phyloP scores from a whole-genome alignment of 2,888 invertebrate genomes.

The Drosophila subsilvestris region DNA sequence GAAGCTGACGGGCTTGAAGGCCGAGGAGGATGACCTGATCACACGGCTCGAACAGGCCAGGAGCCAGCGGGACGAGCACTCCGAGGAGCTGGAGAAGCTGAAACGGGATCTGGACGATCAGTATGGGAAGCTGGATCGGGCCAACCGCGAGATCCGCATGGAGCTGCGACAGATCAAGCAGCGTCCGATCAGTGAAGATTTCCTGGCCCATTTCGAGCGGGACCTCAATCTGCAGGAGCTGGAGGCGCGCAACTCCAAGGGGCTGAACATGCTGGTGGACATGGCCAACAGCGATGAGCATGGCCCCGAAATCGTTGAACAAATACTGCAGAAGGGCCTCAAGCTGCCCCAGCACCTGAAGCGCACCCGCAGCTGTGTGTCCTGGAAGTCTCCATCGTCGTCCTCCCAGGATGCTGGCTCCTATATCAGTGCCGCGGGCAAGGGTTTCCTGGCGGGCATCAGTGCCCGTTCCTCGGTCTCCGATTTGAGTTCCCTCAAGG shows the following conservation, averaged over 20 bases:
- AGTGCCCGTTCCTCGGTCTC: conserved; percentile 67
- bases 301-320: conserved; percentile 77
- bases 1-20: conserved; percentile 58
- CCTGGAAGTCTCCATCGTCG: conserved; percentile 79
- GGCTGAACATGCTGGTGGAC: conserved; percentile 86
- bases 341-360: conserved; percentile 81
- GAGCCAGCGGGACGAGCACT: conserved; percentile 71
- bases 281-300: conserved; percentile 82
- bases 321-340: conserved; percentile 80
- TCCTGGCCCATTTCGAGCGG: conserved; percentile 72
- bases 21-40: conserved; percentile 70
- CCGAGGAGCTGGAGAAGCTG: conserved; percentile 76
- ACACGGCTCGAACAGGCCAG: conserved; percentile 61
- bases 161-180: conserved; percentile 75
- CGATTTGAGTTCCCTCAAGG: conserved; percentile 54
- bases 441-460: conserved; percentile 27
- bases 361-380: conserved; percentile 70
- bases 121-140: conserved; percentile 81
- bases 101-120: conserved; percentile 83
- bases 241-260: conserved; percentile 86
- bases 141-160: conserved; percentile 81
- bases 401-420: conserved; percentile 60
- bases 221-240: conserved; percentile 86
- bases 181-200: conserved; percentile 73
- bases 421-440: conserved; percentile 61